Conservation (phyloP, 2,888 invertebrate genomes). For the Xestia sexstrigata region DNA sequence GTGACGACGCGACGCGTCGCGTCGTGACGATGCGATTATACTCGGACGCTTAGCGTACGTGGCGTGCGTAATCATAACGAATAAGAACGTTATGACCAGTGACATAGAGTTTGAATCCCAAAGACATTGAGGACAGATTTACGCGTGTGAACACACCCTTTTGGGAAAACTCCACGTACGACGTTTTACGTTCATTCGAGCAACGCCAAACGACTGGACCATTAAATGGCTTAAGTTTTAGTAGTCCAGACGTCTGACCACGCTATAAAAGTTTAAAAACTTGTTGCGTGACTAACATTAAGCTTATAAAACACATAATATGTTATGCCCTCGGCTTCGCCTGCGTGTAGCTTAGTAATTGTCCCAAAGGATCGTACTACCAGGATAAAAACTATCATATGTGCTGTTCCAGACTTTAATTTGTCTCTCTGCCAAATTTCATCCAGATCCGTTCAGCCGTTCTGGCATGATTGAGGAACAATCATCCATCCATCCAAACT, state of each 20-base stretch:
- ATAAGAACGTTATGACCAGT: background rate
- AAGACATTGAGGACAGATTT: background rate
- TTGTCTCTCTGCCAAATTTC: background rate
- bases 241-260: background rate
- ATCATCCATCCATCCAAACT: background rate
- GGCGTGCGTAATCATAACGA: background rate
- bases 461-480: background rate
- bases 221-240: background rate
- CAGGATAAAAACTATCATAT: background rate
- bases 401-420: background rate
- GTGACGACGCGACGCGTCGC: too few species aligned
- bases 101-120: background rate
- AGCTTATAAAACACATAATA: background rate
- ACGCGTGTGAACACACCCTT: background rate
- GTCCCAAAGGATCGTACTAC: background rate
- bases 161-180: background rate
- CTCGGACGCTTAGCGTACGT: background rate
- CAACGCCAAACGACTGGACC: background rate
- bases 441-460: background rate
- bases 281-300: too few species aligned
- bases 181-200: constrained; percentile 1
- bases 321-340: background rate
- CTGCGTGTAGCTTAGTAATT: background rate
- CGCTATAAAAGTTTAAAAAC: background rate
- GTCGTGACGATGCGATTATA: background rate